These are phyloP conservation scores for Gymnocypris eckloni DNA, from an alignment of 2,797 vertebrate species.

Conservation along the genomic window DNA sequence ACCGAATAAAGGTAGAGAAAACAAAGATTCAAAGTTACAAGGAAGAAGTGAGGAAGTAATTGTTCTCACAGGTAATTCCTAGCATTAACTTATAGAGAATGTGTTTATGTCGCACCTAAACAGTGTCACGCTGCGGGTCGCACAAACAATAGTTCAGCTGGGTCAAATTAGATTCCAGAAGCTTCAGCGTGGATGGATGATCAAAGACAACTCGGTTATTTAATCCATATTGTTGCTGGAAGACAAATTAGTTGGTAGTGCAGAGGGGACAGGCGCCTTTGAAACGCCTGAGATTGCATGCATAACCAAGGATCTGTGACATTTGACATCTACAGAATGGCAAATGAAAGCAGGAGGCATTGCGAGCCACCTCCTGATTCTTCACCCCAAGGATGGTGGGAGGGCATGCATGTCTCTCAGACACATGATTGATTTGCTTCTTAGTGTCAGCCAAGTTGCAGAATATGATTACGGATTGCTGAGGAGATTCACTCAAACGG, in stretches of 20 bases:
- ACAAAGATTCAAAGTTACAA: constrained; percentile 1
- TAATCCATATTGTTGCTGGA: constrained; percentile 56
- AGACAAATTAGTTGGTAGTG: constrained; percentile 52
- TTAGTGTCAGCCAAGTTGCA: constrained; percentile 46
- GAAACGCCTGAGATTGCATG: constrained; percentile 48
- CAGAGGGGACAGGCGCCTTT: constrained; percentile 54
- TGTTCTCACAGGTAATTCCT: constrained; percentile 22
- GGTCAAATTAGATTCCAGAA: constrained; percentile 38
- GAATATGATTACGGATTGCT: constrained; percentile 57
- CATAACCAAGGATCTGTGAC: constrained; percentile 41
- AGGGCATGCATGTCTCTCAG: constrained; percentile 24
- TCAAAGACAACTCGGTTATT: constrained; percentile 53
- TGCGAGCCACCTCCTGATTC: constrained; percentile 32
- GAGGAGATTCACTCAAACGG: constrained; percentile 49
- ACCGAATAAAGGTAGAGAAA: not conserved
- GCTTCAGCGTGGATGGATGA: constrained; percentile 36
- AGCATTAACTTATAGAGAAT: not conserved
- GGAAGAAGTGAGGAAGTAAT: not conserved
- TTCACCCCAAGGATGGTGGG: constrained; percentile 41
- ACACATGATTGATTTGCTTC: constrained; percentile 58
- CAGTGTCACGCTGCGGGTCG: not conserved
- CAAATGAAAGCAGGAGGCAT: constrained; percentile 48
- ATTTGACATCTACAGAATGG: constrained; percentile 50
- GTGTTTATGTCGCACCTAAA: constrained; percentile 10
- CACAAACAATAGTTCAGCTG: not conserved